Evolutionary conservation across 64 coral and sea anemone species (phyloP), one percentile per base, ranked within the genome.

Genomic region (Exaiptasia diaphana): DNA sequence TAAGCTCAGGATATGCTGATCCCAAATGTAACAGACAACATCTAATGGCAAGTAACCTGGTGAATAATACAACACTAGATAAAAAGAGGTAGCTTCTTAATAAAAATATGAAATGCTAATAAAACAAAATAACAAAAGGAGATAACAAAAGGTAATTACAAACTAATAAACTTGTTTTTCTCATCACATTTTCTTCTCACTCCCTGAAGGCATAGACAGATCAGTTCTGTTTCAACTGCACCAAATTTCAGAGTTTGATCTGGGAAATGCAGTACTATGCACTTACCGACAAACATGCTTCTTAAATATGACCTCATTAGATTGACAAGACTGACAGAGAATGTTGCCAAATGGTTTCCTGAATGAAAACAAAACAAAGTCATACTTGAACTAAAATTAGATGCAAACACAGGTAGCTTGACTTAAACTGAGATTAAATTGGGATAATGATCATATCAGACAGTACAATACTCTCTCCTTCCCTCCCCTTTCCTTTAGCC

Each of bases 11-110:
- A 94, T 80, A 50, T 80, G 79, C 50, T 94, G 91, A 38, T 94
- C 91, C 86, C 91, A 94, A 37, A 94, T 94, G 53, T 83, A 94
- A 22, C 86, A 89, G n/a, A 94, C 85, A 4, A 89, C 86, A 85
- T 94, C 80, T 75, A 94, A 33, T 24, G 64, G 52, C 39, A 94
- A 67, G 20, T 87, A 94, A 36, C 91, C 91, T 94, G 18, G 1
- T 13, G 18, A 4, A 34, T 13, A 62, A 34, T 31, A 62, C 18
- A 9, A 14, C 10, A 34, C 26, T 58, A 58, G 22, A 20, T 9
- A 28, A 23, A 25, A n/a, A 21, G 14, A 58, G 11, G 43, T 46
- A 8, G 43, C 15, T 6, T 46, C 6, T 46, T 46, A 46, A 46
- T n/a, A 52, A 52, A 52, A 52, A 10, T 12, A 12, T 10, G 49